phyloP scores from a whole-genome alignment of 92 coral and sea anemone species.

The Paragorgia papillata region DNA sequence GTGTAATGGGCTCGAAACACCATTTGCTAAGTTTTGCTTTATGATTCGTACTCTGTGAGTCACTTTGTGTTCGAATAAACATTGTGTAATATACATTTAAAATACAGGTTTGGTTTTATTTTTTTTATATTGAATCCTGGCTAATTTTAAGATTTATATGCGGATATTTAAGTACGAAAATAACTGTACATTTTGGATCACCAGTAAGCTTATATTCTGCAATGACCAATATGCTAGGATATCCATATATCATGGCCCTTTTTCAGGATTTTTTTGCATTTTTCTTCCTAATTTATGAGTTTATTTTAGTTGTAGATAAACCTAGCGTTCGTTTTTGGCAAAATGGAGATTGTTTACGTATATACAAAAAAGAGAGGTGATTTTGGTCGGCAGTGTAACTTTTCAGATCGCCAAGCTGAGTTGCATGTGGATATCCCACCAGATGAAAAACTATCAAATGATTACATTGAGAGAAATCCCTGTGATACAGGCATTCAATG shows the following conservation, averaged over 20 bases:
- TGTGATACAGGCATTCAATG: conserved; percentile 99
- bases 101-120: too few relatives aligned
- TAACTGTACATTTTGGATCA: too few relatives aligned
- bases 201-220: too few relatives aligned
- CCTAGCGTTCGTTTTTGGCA: not conserved
- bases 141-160: too few relatives aligned
- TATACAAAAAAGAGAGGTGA: conserved; percentile 97
- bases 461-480: conserved; percentile 95
- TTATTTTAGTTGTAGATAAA: not conserved
- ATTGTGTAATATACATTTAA: too few relatives aligned
- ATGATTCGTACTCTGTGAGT: too few relatives aligned
- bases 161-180: too few relatives aligned
- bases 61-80: too few relatives aligned
- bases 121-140: too few relatives aligned
- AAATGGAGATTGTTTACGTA: conserved; percentile 97
- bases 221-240: too few relatives aligned
- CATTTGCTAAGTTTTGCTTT: too few relatives aligned
- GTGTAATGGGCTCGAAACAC: too few relatives aligned
- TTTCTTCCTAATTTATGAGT: not conserved
- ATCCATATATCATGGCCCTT: not conserved
- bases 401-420: conserved; percentile 99
- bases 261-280: not conserved
- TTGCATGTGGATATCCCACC: conserved; percentile 98
- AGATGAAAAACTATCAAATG: conserved; percentile 90
- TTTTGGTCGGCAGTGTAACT: conserved; percentile 98